phyloP scores from a whole-genome alignment of 1,140 invertebrate genomes.

The Penaeus japonicus region DNA sequence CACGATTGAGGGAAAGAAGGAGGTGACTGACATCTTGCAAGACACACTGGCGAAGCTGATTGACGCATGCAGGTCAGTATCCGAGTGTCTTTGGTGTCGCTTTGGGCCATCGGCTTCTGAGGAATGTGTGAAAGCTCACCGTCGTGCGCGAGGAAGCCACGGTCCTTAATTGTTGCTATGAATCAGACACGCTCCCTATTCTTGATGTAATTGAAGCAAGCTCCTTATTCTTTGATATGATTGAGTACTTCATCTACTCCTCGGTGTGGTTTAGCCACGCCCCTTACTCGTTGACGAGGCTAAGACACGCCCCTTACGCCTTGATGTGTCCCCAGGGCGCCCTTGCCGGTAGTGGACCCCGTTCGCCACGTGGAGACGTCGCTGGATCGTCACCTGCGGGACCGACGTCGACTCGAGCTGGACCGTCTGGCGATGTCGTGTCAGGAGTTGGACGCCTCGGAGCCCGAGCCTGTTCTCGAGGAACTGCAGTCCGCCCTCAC shows the following conservation, averaged over 20 bases:
- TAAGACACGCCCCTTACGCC: no score
- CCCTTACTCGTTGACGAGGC: no score
- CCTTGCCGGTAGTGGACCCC: conserved; percentile 61
- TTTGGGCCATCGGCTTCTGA: no score
- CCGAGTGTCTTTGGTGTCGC: no score
- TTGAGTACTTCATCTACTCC: no score
- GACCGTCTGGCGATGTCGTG: conserved; percentile 61
- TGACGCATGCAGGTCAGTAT: conserved; percentile 62
- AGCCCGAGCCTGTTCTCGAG: conserved; percentile 62
- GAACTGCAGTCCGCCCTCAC: conserved; percentile 62
- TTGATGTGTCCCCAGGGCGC: neutral
- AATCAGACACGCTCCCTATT: no score
- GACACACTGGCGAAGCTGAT: conserved; percentile 64
- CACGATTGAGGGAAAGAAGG: conserved; percentile 59
- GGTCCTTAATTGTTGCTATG: no score
- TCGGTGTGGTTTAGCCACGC: no score
- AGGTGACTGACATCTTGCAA: conserved; percentile 64
- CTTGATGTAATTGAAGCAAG: no score
- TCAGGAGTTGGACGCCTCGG: conserved; percentile 61
- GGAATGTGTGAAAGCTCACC: no score
- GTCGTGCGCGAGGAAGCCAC: no score
- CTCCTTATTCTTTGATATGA: no score
- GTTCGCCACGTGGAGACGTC: conserved; percentile 64
- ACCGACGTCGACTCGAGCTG: conserved; percentile 62
- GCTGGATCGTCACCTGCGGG: conserved; percentile 63